Evolutionary conservation across 2,888 invertebrate genomes (phyloP).

Genomic region (Disparrhopalites patrizii): DNA sequence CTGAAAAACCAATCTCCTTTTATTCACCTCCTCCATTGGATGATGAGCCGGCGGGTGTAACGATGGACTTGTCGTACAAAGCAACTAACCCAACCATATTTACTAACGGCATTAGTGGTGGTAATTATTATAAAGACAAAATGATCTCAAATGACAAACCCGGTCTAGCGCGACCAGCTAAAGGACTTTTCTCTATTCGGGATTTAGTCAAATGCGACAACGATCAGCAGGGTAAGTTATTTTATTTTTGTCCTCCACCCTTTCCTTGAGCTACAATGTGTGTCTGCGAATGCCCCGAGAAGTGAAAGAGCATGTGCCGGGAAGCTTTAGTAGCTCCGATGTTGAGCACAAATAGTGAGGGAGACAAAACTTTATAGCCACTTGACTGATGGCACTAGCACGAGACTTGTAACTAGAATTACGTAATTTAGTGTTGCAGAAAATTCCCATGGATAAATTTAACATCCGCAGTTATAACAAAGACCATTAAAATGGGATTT

Average conservation of each 20-base stretch:
- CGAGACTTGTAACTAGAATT: no score
- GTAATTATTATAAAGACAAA: constrained; percentile 32
- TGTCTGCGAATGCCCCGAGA: no score
- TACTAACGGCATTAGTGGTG: constrained; percentile 21
- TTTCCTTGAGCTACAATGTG: neutral
- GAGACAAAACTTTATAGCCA: no score
- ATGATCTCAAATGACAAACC: constrained; percentile 44
- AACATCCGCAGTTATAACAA: no score
- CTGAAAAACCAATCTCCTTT: neutral
- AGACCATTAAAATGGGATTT: no score
- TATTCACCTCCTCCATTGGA: neutral
- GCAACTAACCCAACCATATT: constrained; percentile 16
- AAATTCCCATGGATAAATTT: no score
- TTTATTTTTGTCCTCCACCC: neutral
- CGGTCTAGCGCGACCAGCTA: constrained; percentile 40
- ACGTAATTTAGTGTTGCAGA: no score
- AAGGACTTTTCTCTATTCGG: constrained; percentile 47
- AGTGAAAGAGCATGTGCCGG: no score
- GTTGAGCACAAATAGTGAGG: no score
- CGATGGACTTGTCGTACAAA: constrained; percentile 48
- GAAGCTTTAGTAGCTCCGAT: no score
- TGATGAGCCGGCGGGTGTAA: constrained; percentile 25
- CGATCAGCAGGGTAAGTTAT: constrained; percentile 40
- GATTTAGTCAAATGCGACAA: constrained; percentile 48
- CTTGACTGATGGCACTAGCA: no score